Base-by-base conservation (phyloP, 2,888 invertebrate genomes). In the Vesta saturnalis region DNA sequence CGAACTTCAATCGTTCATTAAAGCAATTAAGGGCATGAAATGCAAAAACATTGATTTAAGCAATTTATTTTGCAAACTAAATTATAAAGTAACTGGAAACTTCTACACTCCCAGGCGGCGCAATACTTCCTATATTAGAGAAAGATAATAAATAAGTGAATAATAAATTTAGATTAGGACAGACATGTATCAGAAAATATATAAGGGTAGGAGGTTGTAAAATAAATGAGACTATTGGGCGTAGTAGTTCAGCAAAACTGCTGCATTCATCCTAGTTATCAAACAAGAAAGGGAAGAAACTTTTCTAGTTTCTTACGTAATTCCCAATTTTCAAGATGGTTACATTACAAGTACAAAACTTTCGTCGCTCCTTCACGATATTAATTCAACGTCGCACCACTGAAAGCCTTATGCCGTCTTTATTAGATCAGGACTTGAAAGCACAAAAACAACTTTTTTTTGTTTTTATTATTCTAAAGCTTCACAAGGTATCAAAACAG, bases 191-290 rank as follows among this genome's bases (percentile, higher is more conserved):
- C 58, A 54, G 62, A 59, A 67, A 67, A 59, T 58, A 55, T 67
- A 52, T 49, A 19, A 19, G n/a, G 21, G 43, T 23, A 49, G 55
- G 14, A 16, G 61, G 67, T 59, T 67, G 62, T 67, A 67, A 67
- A 67, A 67, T 67, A 58, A 62, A 67, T 54, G 67, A 67, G 52
- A 62, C 67, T 54, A 49, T 49, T 21, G 67, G 67, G 67, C 62
- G 62, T 47, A 58, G 58, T 67, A 67, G 67, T 67, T 67, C 67
- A 67, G 62, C 56, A 43, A 67, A 67, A 62, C 62, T 46, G 67
- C 62, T 56, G 63, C 67, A 68, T 68, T 60, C 57, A 68, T 68
- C 61, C 60, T 64, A 57, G 60, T 69, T 69, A 69, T 64, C 60
- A 60, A 52, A n/a, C n/a, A n/a, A 18, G 22, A 39, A 55, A 60